Conservation (phyloP, 1,140 invertebrate genomes). For the Maconellicoccus hirsutus region DNA sequence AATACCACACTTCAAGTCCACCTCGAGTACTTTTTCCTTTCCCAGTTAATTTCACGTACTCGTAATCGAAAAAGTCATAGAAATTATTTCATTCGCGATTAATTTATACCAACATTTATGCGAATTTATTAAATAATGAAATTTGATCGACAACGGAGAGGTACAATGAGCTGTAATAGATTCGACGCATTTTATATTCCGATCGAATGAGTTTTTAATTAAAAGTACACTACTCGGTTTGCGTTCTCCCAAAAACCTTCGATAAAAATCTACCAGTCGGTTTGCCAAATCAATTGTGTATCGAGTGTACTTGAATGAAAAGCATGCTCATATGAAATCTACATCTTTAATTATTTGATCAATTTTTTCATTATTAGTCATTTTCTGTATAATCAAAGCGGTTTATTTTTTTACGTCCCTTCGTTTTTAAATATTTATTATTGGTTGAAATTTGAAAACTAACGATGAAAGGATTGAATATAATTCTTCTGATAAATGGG, state of each 20-base stretch:
- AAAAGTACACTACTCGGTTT: not conserved
- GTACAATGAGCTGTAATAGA: not conserved
- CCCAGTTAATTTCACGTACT: not conserved
- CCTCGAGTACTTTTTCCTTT: not conserved
- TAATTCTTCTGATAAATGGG: too few species aligned
- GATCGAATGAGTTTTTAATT: constrained; percentile 1
- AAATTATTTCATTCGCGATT: not conserved
- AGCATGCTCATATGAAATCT: too few species aligned
- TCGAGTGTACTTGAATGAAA: too few species aligned
- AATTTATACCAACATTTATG: not conserved
- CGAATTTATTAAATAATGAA: not conserved
- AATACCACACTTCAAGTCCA: not conserved
- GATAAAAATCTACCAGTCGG: constrained; percentile 1
- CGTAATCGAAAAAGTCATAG: not conserved
- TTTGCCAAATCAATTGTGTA: not conserved
- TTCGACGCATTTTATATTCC: not conserved
- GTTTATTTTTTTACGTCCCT: too few species aligned
- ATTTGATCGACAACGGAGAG: constrained; percentile 1
- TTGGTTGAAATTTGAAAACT: too few species aligned
- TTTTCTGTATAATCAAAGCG: too few species aligned
- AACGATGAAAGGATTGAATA: too few species aligned
- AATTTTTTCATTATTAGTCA: too few species aligned
- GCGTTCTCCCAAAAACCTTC: not conserved
- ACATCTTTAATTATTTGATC: too few species aligned
- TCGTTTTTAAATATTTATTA: too few species aligned